These are phyloP conservation scores for Andrena bucephala DNA, from an alignment of 2,888 invertebrate species.

Conservation along the genomic window DNA sequence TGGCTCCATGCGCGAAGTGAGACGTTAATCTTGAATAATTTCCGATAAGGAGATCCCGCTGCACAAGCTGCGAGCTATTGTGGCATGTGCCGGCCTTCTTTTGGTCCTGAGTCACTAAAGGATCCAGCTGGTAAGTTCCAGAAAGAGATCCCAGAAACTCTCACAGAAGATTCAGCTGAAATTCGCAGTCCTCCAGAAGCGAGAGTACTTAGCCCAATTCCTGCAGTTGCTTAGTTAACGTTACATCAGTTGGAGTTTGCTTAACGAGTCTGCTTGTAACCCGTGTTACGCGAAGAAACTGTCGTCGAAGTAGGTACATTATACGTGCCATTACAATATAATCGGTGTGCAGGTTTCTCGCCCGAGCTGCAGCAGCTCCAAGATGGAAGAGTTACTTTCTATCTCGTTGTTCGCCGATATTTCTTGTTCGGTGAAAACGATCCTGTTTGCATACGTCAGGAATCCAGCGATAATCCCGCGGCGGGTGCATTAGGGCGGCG, in stretches of 20 bases:
- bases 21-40: conserved; percentile 31
- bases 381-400: conserved; percentile 10
- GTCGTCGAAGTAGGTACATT: too few species aligned
- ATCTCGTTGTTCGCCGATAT: conserved; percentile 1
- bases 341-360: too few species aligned
- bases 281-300: too few species aligned
- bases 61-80: too few species aligned
- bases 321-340: too few species aligned
- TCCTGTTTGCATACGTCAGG: conserved; percentile 3
- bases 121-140: too few species aligned
- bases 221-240: too few species aligned
- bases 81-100: too few species aligned
- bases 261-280: too few species aligned
- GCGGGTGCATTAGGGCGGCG: conserved; percentile 24
- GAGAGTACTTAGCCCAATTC: neutral
- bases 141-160: too few species aligned
- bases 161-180: neutral
- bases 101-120: too few species aligned
- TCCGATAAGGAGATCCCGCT: neutral
- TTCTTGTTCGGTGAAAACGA: neutral
- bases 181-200: neutral
- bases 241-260: too few species aligned
- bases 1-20: conserved; percentile 27
- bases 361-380: neutral
- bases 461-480: conserved; percentile 28